Evolutionary conservation across 2,113 vertebrate species (phyloP).

Genomic region (Alces alces): DNA sequence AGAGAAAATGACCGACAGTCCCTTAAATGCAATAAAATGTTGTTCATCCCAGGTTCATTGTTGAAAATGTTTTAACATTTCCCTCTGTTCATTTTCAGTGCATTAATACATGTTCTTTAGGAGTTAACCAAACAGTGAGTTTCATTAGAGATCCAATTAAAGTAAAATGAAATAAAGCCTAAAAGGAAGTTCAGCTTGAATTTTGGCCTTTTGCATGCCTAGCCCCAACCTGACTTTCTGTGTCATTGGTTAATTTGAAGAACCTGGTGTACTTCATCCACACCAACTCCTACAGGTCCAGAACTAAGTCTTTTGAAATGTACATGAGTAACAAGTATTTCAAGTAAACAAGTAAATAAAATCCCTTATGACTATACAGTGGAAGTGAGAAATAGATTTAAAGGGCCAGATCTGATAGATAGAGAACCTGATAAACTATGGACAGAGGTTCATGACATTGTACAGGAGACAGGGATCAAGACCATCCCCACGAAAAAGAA

Average conservation of each 20-base stretch:
- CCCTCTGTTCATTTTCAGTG: background rate
- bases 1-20: background rate
- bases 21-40: background rate
- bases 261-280: background rate
- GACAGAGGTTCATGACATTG: fast-evolving
- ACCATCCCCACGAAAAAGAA: background rate
- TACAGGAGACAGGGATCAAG: background rate
- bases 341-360: background rate
- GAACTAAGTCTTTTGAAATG: background rate
- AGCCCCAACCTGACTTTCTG: background rate
- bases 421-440: background rate
- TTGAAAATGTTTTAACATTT: background rate
- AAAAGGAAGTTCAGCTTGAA: background rate
- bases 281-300: background rate
- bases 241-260: background rate
- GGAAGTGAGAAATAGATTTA: background rate
- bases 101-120: background rate
- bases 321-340: background rate
- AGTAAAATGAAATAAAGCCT: background rate
- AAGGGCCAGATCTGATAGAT: background rate
- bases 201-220: background rate
- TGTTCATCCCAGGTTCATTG: background rate
- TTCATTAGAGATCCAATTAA: background rate
- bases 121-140: background rate
- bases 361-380: background rate